These are phyloP conservation scores for Reticulitermes lucifugus DNA, from an alignment of 2,888 invertebrate genomes.

Conservation along the genomic window DNA sequence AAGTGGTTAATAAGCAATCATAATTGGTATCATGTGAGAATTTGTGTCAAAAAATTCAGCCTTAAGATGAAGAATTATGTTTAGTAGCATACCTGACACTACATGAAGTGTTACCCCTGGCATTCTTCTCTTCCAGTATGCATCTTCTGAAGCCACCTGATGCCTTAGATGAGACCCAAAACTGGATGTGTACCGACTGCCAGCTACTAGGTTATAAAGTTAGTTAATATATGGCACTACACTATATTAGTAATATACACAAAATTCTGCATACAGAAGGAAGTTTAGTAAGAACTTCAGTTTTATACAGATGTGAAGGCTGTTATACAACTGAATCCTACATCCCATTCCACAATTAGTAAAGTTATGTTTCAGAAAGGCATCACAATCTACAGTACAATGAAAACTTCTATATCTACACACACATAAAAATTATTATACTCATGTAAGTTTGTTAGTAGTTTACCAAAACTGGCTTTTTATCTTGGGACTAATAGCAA, in stretches of 20 bases:
- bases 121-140: conserved; percentile 45
- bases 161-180: conserved; percentile 40
- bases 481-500: no score
- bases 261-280: not conserved
- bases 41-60: no score
- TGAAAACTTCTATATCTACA: not conserved
- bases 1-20: not conserved
- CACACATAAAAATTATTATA: not conserved
- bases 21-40: not conserved
- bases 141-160: conserved; percentile 39
- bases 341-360: not conserved
- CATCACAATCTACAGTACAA: not conserved
- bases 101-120: conserved; percentile 34
- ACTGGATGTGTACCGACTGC: conserved; percentile 40
- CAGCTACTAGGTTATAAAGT: conserved; percentile 44
- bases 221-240: conserved; percentile 10
- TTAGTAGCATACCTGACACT: conserved; percentile 35
- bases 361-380: not conserved
- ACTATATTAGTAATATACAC: not conserved
- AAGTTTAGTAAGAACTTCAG: not conserved
- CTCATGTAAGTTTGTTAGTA: no score
- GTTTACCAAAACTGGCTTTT: no score
- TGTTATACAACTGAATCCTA: not conserved
- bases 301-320: not conserved
- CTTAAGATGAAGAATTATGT: no score